phyloP scores from a whole-genome alignment of 2,888 invertebrate genomes.

The Oxycera nigricornis region DNA sequence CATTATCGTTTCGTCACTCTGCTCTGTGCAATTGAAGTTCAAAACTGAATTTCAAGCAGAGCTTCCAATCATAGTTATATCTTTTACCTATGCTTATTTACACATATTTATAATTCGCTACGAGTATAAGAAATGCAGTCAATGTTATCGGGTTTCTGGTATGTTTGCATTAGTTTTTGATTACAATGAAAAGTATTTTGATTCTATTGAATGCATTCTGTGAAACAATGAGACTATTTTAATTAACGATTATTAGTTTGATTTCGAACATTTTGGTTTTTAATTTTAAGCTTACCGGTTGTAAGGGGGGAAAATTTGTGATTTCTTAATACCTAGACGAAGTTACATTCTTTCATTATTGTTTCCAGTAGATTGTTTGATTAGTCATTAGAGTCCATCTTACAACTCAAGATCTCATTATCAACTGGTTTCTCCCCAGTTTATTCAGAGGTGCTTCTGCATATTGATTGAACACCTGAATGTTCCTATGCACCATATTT shows the following conservation, averaged over 20 bases:
- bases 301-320: neutral
- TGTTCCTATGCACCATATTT: no score
- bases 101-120: neutral
- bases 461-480: no score
- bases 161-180: neutral
- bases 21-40: neutral
- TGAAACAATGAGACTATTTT: slow-evolving; percentile 5
- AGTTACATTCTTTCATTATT: neutral
- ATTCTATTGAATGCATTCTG: slow-evolving; percentile 16
- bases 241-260: neutral
- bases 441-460: neutral
- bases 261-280: neutral
- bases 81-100: neutral
- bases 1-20: neutral
- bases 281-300: neutral
- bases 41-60: neutral
- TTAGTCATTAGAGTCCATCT: neutral
- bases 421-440: neutral
- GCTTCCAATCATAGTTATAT: neutral
- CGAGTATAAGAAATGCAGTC: neutral
- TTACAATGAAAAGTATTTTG: slow-evolving; percentile 14
- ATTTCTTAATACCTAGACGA: neutral
- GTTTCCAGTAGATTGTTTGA: slow-evolving; percentile 28
- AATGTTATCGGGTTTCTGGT: neutral
- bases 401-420: neutral